These are phyloP conservation scores for Drosophila persimilis DNA, from an alignment of 1,140 invertebrate species.

Conservation along the genomic window DNA sequence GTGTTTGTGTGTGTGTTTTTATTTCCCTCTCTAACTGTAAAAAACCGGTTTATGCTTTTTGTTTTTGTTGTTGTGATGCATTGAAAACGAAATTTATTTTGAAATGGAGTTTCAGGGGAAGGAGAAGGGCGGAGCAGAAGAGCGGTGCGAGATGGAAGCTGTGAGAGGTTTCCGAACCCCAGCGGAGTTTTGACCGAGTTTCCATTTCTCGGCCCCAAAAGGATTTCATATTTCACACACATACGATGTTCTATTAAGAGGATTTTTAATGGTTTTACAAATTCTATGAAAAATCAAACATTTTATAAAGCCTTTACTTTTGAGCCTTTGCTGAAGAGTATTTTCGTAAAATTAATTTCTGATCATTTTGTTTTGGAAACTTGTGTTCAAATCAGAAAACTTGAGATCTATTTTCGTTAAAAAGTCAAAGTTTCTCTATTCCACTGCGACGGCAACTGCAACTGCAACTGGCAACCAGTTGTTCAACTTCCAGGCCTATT, in stretches of 20 bases:
- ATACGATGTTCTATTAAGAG: too few relatives aligned
- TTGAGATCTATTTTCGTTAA: neutral
- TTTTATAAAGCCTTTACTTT: too few relatives aligned
- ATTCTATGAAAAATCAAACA: neutral
- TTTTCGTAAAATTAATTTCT: too few relatives aligned
- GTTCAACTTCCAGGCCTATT: neutral
- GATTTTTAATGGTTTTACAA: neutral
- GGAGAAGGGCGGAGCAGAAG: too few relatives aligned
- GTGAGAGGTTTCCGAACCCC: conserved; percentile 24
- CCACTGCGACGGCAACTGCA: neutral
- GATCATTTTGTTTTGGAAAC: too few relatives aligned
- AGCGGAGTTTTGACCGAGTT: conserved; percentile 66
- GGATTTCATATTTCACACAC: too few relatives aligned
- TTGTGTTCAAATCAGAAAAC: neutral
- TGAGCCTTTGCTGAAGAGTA: too few relatives aligned
- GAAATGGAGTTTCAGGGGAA: conserved; percentile 25
- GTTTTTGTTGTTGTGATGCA: conserved; percentile 36
- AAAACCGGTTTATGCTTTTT: conserved; percentile 55
- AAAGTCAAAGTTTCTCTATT: neutral
- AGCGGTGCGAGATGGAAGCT: conserved; percentile 17
- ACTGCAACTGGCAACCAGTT: conserved; percentile 14
- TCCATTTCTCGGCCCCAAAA: conserved; percentile 1
- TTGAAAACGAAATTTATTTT: conserved; percentile 79
- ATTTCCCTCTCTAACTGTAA: conserved; percentile 50
- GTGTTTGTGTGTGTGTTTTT: conserved; percentile 22